phyloP scores from a whole-genome alignment of 1,140 invertebrate species.

The Pseudomyrmex sp. region DNA sequence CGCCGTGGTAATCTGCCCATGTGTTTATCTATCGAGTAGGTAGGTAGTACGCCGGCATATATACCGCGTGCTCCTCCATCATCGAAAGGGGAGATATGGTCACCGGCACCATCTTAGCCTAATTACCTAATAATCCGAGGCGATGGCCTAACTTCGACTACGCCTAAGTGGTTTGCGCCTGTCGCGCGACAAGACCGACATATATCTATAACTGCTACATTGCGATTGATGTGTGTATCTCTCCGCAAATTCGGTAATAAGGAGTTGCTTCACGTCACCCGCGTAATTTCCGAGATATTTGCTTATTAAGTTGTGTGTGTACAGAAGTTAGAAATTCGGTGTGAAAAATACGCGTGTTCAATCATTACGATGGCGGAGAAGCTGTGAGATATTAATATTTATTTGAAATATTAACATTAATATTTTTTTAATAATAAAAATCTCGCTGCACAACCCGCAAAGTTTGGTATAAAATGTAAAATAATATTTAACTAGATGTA shows the following conservation, averaged over 20 bases:
- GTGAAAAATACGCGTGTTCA: background rate
- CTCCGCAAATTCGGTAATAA: slow-evolving; percentile 25
- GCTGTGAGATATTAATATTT: too few relatives aligned
- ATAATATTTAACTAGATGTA: too few relatives aligned
- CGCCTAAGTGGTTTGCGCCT: slow-evolving; percentile 70
- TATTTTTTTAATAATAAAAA: too few relatives aligned
- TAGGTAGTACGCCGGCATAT: slow-evolving; percentile 71
- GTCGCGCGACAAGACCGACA: slow-evolving; percentile 66
- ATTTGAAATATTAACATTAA: too few relatives aligned
- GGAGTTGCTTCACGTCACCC: background rate
- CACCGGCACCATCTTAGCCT: slow-evolving; percentile 81
- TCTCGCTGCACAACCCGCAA: too few relatives aligned
- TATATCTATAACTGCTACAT: slow-evolving; percentile 69
- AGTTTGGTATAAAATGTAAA: too few relatives aligned
- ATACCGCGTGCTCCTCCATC: slow-evolving; percentile 75
- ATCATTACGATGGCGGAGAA: background rate
- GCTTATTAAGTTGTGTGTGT: background rate
- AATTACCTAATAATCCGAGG: slow-evolving; percentile 82
- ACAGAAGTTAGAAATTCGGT: background rate
- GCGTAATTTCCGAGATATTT: background rate
- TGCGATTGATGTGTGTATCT: slow-evolving; percentile 42
- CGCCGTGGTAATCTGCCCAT: slow-evolving; percentile 81
- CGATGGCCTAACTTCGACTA: slow-evolving; percentile 79
- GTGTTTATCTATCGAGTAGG: slow-evolving; percentile 82
- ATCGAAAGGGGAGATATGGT: slow-evolving; percentile 73